A percentile compares a stretch with the other conserved stretches of the same genome.
phyloP scores from a whole-genome alignment of 2,797 vertebrate species.

The Sebastes oblongus region DNA sequence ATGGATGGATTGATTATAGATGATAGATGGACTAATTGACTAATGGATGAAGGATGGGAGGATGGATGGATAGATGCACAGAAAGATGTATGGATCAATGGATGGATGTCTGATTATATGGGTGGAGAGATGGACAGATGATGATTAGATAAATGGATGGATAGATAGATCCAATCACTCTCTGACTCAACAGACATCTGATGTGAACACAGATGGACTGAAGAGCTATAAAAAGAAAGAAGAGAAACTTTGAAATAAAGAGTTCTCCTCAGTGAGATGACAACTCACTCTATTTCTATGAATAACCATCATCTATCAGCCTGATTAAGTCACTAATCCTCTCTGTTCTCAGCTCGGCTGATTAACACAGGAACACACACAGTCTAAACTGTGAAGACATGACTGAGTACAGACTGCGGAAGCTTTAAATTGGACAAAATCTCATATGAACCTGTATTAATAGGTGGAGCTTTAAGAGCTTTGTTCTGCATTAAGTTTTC shows the following conservation, averaged over 20 bases:
- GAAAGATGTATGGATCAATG: background rate
- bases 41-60: background rate
- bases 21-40: background rate
- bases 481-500: background rate
- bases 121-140: background rate
- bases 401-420: background rate
- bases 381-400: background rate
- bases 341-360: slow-evolving; percentile 12
- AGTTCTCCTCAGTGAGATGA: background rate
- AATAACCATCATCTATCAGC: slow-evolving; percentile 34
- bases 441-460: background rate
- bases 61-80: background rate
- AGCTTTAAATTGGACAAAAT: background rate
- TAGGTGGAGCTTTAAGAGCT: background rate
- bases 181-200: background rate
- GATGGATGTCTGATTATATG: background rate
- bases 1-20: background rate
- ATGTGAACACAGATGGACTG: background rate
- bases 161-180: background rate
- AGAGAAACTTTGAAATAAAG: background rate
- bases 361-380: slow-evolving; percentile 12
- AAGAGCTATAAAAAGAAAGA: background rate
- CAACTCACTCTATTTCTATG: slow-evolving; percentile 26
- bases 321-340: slow-evolving; percentile 32
- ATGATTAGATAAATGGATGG: background rate